phyloP scores from a whole-genome alignment of 2,888 invertebrate species.

The Campoletis raptor region DNA sequence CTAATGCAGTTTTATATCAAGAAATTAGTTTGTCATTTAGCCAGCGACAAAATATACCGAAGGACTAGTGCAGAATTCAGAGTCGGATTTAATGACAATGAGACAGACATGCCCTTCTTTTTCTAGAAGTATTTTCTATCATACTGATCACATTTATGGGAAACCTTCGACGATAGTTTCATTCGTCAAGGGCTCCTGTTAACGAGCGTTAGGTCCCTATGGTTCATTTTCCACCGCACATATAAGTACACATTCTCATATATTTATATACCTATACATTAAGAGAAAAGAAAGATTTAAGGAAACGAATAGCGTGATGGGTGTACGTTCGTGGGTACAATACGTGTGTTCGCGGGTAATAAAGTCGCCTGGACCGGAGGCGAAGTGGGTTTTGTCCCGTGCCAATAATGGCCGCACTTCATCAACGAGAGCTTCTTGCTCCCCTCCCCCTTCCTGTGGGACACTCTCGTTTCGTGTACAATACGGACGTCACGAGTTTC shows the following conservation, averaged over 20 bases:
- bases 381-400: conserved; percentile 83
- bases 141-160: conserved; percentile 19
- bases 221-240: conserved; percentile 38
- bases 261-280: conserved; percentile 18
- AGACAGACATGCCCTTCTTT: background rate
- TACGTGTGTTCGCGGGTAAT: conserved; percentile 82
- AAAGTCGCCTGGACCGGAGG: conserved; percentile 81
- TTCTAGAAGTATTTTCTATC: background rate
- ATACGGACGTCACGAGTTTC: conserved; percentile 61
- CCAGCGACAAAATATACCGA: background rate
- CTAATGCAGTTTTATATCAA: background rate
- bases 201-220: conserved; percentile 57
- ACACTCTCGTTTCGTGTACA: conserved; percentile 74
- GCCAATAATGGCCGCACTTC: conserved; percentile 84
- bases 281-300: conserved; percentile 58
- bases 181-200: conserved; percentile 39
- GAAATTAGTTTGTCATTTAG: too few relatives aligned
- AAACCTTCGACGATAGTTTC: conserved; percentile 29
- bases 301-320: conserved; percentile 58
- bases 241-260: background rate
- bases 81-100: background rate
- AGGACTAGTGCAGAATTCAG: background rate
- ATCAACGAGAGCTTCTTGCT: conserved; percentile 79
- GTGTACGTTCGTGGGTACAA: conserved; percentile 57
- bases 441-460: conserved; percentile 79